phyloP scores from a whole-genome alignment of 1,140 invertebrate species.

The Charaxes varanes region DNA sequence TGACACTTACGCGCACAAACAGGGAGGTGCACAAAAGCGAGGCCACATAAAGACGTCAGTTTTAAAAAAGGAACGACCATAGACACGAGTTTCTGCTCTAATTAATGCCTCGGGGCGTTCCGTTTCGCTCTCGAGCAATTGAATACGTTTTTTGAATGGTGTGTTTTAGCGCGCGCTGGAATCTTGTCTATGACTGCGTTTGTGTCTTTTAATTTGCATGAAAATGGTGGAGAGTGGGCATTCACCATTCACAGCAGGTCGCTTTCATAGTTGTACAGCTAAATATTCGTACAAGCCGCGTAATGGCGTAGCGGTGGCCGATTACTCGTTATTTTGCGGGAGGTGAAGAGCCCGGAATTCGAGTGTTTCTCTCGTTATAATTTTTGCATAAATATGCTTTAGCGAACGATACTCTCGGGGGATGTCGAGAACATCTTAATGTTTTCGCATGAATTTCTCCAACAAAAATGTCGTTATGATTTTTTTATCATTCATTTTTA shows the following conservation, averaged over 20 bases:
- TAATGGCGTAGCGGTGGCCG: conserved; percentile 35
- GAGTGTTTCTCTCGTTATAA: conserved; percentile 61
- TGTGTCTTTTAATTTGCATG: conserved; percentile 72
- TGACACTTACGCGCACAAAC: conserved; percentile 53
- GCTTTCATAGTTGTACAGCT: conserved; percentile 42
- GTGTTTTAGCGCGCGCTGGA: conserved; percentile 55
- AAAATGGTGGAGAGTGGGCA: conserved; percentile 64
- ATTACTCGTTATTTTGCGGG: conserved; percentile 49
- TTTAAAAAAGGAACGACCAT: conserved; percentile 67
- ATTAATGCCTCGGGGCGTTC: conserved; percentile 70
- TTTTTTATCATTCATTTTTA: conserved; percentile 18
- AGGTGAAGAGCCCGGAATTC: conserved; percentile 23
- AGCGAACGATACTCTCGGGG: conserved; percentile 30
- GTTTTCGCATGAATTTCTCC: conserved; percentile 48
- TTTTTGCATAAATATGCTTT: conserved; percentile 64
- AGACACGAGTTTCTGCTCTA: conserved; percentile 68
- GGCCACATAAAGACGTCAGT: conserved; percentile 58
- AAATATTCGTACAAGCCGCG: conserved; percentile 34
- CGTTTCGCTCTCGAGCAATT: conserved; percentile 63
- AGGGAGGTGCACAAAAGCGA: conserved; percentile 52
- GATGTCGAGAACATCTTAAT: conserved; percentile 39
- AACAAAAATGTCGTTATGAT: conserved; percentile 44
- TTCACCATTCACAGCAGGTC: conserved; percentile 41
- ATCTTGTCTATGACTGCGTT: conserved; percentile 60
- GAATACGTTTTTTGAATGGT: conserved; percentile 63